These are phyloP conservation scores for Hoplodrina blanda DNA, from an alignment of 2,888 invertebrate genomes.

Conservation along the genomic window DNA sequence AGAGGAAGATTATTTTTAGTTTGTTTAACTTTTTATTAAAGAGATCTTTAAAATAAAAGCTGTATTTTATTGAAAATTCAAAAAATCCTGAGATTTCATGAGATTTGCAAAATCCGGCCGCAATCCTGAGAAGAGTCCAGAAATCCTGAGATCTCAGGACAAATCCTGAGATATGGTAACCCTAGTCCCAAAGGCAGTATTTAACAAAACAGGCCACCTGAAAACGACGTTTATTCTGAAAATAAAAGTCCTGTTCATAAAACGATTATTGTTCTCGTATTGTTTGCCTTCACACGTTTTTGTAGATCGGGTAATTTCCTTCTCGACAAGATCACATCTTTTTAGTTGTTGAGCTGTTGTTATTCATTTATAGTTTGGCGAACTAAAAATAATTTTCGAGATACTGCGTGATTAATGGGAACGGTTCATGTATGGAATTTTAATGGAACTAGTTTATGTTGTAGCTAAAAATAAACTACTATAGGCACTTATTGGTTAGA, in stretches of 20 bases:
- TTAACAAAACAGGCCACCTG: too few relatives aligned
- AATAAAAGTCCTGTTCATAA: neutral
- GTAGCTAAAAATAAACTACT: neutral
- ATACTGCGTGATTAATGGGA: neutral
- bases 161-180: too few relatives aligned
- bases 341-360: neutral
- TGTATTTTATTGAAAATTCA: too few relatives aligned
- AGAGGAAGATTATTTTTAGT: too few relatives aligned
- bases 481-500: neutral
- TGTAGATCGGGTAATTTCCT: neutral
- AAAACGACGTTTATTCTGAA: neutral
- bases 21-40: too few relatives aligned
- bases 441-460: neutral
- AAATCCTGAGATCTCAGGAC: too few relatives aligned
- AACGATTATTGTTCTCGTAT: neutral
- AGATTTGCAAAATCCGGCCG: too few relatives aligned
- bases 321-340: neutral
- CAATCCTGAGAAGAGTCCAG: too few relatives aligned
- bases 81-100: too few relatives aligned
- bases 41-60: too few relatives aligned
- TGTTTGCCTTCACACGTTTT: neutral
- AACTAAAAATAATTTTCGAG: neutral
- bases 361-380: neutral
- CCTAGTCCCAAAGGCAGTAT: too few relatives aligned
- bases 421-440: slow-evolving; percentile 5